Conservation (phyloP, 2,888 invertebrate genomes). For the Eilema caniola region DNA sequence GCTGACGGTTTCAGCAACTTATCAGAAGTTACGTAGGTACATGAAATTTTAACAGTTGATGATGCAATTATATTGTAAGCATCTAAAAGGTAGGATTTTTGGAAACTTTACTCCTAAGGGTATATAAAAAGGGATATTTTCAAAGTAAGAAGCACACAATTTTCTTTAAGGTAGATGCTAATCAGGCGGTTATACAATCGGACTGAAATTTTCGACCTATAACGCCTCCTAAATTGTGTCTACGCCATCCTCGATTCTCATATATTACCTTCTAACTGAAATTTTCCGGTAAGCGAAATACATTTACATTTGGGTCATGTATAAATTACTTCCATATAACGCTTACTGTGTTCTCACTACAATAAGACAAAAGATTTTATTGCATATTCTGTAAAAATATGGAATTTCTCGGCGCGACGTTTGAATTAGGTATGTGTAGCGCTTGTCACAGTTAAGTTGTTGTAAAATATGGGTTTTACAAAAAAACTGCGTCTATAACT, state of each 20-base stretch:
- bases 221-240: not conserved
- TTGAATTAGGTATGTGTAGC: conserved; percentile 13
- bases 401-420: conserved; percentile 5
- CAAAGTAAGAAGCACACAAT: not conserved
- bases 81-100: not conserved
- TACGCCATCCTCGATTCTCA: not conserved
- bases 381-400: conserved; percentile 1
- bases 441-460: not conserved
- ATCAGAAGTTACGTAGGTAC: too few relatives aligned
- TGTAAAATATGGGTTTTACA: conserved; percentile 1
- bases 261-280: not conserved
- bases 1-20: too few relatives aligned
- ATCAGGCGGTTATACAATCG: not conserved
- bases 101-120: too few relatives aligned
- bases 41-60: not conserved
- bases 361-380: conserved; percentile 4
- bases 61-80: too few relatives aligned
- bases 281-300: not conserved
- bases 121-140: not conserved
- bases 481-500: conserved; percentile 6
- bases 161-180: not conserved
- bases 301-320: not conserved
- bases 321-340: not conserved
- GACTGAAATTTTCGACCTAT: not conserved
- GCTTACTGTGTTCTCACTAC: not conserved